Evolutionary conservation across 2,888 invertebrate species (phyloP).

Genomic region (Cantharis flavilabris): DNA sequence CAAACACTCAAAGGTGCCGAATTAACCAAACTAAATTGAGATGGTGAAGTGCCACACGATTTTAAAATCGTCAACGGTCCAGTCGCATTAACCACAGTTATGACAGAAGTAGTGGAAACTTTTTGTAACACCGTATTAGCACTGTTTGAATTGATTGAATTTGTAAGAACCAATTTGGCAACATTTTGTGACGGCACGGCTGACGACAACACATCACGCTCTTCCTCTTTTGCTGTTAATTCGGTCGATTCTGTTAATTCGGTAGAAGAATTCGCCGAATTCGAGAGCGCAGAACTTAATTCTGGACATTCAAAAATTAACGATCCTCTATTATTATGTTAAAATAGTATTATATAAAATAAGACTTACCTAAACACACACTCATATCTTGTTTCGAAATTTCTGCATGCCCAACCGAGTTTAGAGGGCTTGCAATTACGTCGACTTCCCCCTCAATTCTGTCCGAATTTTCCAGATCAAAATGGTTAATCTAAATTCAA

Average conservation of each 20-base stretch:
- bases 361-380: constrained; percentile 48
- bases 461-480: constrained; percentile 48
- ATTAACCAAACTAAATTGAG: constrained; percentile 52
- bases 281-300: constrained; percentile 45
- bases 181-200: constrained; percentile 26
- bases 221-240: constrained; percentile 8
- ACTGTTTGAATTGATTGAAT: constrained; percentile 15
- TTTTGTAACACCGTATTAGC: constrained; percentile 42
- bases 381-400: constrained; percentile 48
- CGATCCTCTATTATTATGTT: neutral
- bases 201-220: constrained; percentile 3
- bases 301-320: constrained; percentile 30
- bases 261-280: constrained; percentile 39
- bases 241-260: constrained; percentile 22
- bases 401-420: constrained; percentile 35
- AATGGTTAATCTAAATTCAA: constrained; percentile 14
- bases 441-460: constrained; percentile 46
- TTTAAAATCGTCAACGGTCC: constrained; percentile 53
- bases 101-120: constrained; percentile 48
- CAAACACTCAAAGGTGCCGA: constrained; percentile 48
- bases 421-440: constrained; percentile 40
- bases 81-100: constrained; percentile 51
- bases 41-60: constrained; percentile 45
- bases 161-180: constrained; percentile 39
- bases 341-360: neutral